Conservation (phyloP, 2,888 invertebrate genomes). For the Stomorhina lunata region DNA sequence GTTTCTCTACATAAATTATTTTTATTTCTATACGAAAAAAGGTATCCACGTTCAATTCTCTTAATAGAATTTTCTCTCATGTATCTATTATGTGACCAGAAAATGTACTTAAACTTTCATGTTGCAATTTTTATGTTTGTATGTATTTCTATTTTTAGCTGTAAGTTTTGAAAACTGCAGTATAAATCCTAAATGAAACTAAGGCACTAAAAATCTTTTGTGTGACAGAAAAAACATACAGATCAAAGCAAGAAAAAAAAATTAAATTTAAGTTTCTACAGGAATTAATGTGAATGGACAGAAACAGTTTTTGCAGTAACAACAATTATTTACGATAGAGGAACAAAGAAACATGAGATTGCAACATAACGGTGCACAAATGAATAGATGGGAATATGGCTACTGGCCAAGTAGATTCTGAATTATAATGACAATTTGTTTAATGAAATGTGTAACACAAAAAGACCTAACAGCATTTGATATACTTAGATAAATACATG, state of each 20-base stretch:
- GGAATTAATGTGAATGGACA: constrained; percentile 43
- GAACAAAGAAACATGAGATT: not conserved
- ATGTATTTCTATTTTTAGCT: constrained; percentile 4
- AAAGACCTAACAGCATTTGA: not conserved
- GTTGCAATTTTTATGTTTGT: constrained; percentile 29
- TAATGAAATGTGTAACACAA: not conserved
- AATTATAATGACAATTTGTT: not conserved
- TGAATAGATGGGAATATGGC: constrained; percentile 5
- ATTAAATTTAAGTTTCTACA: not conserved
- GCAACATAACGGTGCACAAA: not conserved
- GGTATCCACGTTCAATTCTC: not conserved
- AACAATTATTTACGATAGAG: constrained; percentile 18
- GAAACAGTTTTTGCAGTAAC: not conserved
- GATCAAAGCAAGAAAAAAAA: not conserved
- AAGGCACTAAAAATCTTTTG: constrained; percentile 2
- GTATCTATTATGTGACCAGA: not conserved
- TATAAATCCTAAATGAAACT: not conserved
- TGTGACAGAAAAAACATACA: not conserved
- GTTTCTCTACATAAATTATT: too few species aligned
- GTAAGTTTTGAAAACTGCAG: constrained; percentile 34
- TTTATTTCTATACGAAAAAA: too few species aligned
- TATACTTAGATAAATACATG: too few species aligned
- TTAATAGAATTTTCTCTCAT: not conserved
- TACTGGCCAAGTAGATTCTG: constrained; percentile 1
- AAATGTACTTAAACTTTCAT: constrained; percentile 12